Evolutionary conservation across 2,113 vertebrate species (phyloP).

Genomic region (Felis catus): DNA sequence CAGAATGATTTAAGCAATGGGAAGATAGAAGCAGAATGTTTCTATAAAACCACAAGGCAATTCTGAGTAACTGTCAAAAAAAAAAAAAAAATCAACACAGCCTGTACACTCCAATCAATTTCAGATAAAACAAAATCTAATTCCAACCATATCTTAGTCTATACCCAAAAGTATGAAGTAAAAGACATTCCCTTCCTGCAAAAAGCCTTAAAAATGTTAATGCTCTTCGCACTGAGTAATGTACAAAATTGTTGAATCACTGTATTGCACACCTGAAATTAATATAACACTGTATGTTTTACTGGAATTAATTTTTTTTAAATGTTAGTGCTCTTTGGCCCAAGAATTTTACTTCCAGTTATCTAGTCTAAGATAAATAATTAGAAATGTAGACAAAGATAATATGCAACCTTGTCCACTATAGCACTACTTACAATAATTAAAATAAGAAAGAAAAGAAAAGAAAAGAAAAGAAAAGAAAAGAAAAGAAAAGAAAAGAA

Average conservation of each 20-base stretch:
- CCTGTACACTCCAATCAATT: not conserved
- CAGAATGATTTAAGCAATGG: not conserved
- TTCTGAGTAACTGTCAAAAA: not conserved
- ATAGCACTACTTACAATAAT: not conserved
- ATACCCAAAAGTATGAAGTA: not conserved
- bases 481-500: not conserved
- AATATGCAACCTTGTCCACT: not conserved
- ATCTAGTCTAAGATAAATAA: not conserved
- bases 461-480: not conserved
- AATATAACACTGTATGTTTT: not conserved
- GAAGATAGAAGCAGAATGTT: not conserved
- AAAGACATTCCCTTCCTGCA: not conserved
- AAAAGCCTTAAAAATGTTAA: not conserved
- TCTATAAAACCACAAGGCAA: not conserved
- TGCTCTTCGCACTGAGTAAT: not conserved
- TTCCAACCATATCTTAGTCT: not conserved
- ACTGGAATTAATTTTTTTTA: not conserved
- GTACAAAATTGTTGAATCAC: not conserved
- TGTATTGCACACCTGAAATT: not conserved
- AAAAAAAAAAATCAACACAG: not conserved
- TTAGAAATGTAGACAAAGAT: not conserved
- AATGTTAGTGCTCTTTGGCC: not conserved
- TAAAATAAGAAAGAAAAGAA: not conserved
- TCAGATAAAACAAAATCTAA: constrained; percentile 32
- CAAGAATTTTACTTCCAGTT: not conserved